A percentile compares a stretch with the other conserved stretches of the same genome.
phyloP scores from a whole-genome alignment of 2,888 invertebrate genomes.

The Galerucella calmariensis region DNA sequence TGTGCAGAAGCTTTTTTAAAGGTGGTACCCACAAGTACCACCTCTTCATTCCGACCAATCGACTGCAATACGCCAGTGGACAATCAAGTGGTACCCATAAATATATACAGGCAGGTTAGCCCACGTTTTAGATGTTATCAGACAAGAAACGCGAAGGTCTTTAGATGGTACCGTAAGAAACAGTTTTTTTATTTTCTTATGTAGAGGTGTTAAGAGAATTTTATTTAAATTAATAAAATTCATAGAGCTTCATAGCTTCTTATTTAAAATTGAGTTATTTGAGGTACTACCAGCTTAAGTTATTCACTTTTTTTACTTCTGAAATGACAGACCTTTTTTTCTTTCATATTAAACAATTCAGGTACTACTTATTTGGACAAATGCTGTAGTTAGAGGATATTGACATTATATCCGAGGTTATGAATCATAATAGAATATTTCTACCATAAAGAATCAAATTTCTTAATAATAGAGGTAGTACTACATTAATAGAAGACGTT shows the following conservation, averaged over 20 bases:
- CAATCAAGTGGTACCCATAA: slow-evolving; percentile 23
- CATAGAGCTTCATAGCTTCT: background rate
- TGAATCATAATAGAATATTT: too few species aligned
- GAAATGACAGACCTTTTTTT: too few species aligned
- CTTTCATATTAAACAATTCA: too few species aligned
- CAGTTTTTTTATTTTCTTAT: slow-evolving; percentile 12
- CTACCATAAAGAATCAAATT: too few species aligned
- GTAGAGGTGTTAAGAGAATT: background rate
- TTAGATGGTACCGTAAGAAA: slow-evolving; percentile 28
- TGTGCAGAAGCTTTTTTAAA: slow-evolving; percentile 19
- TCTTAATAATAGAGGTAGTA: too few species aligned
- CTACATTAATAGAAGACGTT: too few species aligned
- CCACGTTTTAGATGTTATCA: slow-evolving; percentile 28
- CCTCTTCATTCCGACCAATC: slow-evolving; percentile 30
- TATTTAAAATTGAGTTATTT: too few species aligned
- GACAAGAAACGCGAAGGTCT: slow-evolving; percentile 24
- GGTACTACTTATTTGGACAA: too few species aligned
- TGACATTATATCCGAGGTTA: too few species aligned
- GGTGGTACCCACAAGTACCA: slow-evolving; percentile 30
- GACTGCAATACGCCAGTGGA: slow-evolving; percentile 8
- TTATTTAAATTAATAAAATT: slow-evolving; percentile 1
- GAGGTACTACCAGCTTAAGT: too few species aligned
- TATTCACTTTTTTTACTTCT: too few species aligned
- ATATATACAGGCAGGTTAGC: slow-evolving; percentile 19
- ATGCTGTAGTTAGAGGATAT: too few species aligned